Evolutionary conservation across 2,113 vertebrate genomes (phyloP), one percentile per base, ranked within the genome.

Genomic region (Odobenus rosmarus): DNA sequence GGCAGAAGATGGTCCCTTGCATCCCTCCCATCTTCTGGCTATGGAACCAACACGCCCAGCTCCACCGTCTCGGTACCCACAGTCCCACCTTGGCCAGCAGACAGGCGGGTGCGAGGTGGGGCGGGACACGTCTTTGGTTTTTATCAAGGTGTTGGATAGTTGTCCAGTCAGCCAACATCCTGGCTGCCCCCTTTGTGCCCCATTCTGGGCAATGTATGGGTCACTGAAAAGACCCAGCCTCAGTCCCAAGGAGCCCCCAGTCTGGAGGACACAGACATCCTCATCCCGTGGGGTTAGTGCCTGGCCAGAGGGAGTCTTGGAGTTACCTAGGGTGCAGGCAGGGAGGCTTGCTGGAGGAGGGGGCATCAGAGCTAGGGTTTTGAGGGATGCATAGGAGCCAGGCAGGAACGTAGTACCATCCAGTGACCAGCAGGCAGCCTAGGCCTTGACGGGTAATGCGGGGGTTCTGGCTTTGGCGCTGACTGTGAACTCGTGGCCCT

Each of bases 1-100:
- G 99, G 99, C 97, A 99, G 99, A 96, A 99, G 99, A 98, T 99
- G 99, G 99, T 99, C 99, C 23, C 99, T 99, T 92, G 99, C 99
- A 1, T 99, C 99, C 2, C 98, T 99, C 93, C 99, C 99, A 21
- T 99, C 99, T 21, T 99, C 99, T 55, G 99, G 99, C 98, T 99
- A 99, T 98, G 99, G 99, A 95, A 99, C 99, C 98, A 99, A 99
- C 97, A 99, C 99, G 0, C 99, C 99, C 86, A 99, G 99, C 98
- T 99, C 99, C 98, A 99, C 99, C 0, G 99, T 99, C 96, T 99
- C 99, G 89, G 99, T 99, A 99, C 55, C 59, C 31, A n/a, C 19
- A 42, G 94, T 69, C 72, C 69, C n/a, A 23, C 36, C 53, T 46
- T 15, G 71, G 59, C 16, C 72, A 0, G 64, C 55, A 18, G 3